Base-by-base conservation (phyloP, 1,140 invertebrate genomes). In the Drosophila leontia region DNA sequence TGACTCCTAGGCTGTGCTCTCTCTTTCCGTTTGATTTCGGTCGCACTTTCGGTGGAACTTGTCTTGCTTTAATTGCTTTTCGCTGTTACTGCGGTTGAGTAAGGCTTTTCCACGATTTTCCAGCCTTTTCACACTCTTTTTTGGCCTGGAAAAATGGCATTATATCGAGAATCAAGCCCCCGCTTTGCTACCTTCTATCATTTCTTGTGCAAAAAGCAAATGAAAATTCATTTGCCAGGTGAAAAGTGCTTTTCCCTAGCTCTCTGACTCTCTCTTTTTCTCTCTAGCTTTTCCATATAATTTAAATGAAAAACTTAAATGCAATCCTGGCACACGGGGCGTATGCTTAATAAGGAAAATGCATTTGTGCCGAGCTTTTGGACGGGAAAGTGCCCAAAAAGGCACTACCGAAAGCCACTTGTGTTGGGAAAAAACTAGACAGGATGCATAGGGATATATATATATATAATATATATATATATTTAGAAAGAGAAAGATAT, bases 41-140 rank as follows among this genome's bases (percentile, higher is more conserved):
- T 56, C 26, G 42, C 41, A 37, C 37, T 68, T 76, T 76, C 55
- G 32, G 37, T 65, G 34, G 26, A 57, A 67, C 75, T 78, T 80
- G 78, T 82, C 65, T 79, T 76, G 64, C 72, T 77, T 88, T 88
- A 87, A 87, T 87, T 87, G 83, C 72, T 78, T 87, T 87, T 88
- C 83, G 72, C 80, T 87, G 84, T 80, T 78, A 32, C 57, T 87
- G 80, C 64, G 84, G 84, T 82, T 51, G 77, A 68, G 61, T 53
- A 29, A 32, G 68, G 34, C n/a, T 57, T 60, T 35, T 26, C 45
- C 41, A 42, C 48, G 34, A 39, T 51, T 41, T 44, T 17, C 55
- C 34, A 9, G 26, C 26, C 11, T 26, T 23, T 7, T 3, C 12
- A 29, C 26, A 29, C 26, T 29, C 12, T 7, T 7, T 35, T 23